Evolutionary conservation across 2,113 vertebrate genomes (phyloP), one percentile per base, ranked within the genome.

Genomic region (Urocitellus parryii): DNA sequence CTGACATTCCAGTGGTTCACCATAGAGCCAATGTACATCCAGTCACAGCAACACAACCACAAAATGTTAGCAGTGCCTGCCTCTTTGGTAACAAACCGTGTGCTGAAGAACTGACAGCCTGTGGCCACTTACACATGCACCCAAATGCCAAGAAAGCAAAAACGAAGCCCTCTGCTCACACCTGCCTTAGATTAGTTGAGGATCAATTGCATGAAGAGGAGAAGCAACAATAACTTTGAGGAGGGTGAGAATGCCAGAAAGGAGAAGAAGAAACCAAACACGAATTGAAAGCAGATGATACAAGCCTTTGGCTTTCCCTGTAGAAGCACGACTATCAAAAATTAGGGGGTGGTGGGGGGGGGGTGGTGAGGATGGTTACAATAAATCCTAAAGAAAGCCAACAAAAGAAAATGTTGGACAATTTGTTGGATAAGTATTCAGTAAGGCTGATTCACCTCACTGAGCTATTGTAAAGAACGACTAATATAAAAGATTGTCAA

Each of bases 221-320:
- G 78, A 95, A 73, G 91, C 70, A 91, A 92, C 87, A 79, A 53
- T 45, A 74, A 94, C 89, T 94, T 58, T 81, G 77, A 95, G 81
- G 72, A 97, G 89, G 53, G 42, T 51, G 39, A 88, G 76, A 90
- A 96, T 90, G 95, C n/a, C 82, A 78, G 77, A 56, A 51, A 73
- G n/a, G 11, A 42, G 51, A 89, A 45, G 53, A 68, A 76, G 83
- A 96, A 96, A 91, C 72, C 76, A 85, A 97, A 78, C 61, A 85
- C 0, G 16, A 96, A 97, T 88, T 95, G 90, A 91, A 96, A 96
- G 94, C 96, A 96, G 93, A 96, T 97, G 97, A 94, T n/a, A 77
- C 45, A 81, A 95, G 90, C 6, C 83, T 65, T 58, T 88, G 93
- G 73, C 89, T 97, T 53, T 91, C 81, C 86, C 82, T 94, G 39